Conservation (phyloP, 2,888 invertebrate species). For the Chorisops tibialis region DNA sequence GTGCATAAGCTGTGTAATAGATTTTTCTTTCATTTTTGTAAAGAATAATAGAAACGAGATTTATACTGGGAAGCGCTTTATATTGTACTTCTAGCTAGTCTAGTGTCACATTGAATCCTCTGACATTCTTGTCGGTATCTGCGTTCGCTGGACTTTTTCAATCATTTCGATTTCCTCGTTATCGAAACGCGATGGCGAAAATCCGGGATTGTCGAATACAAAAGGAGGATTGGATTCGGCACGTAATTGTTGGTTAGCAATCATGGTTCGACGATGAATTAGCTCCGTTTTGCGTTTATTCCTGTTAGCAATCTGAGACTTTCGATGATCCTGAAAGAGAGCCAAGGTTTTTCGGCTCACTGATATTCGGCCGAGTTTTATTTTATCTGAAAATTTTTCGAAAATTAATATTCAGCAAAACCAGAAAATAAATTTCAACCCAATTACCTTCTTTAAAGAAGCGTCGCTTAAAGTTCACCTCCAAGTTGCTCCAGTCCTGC, state of each 20-base stretch:
- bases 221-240: conserved; percentile 8
- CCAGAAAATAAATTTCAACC: neutral
- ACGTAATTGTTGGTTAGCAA: conserved; percentile 14
- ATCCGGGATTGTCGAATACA: conserved; percentile 17
- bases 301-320: conserved; percentile 43
- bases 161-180: conserved; percentile 19
- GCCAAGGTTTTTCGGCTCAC: conserved; percentile 47
- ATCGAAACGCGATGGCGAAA: conserved; percentile 15
- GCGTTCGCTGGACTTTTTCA: conserved; percentile 11
- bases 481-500: conserved; percentile 44
- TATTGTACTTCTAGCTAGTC: too few relatives aligned
- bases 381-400: conserved; percentile 37
- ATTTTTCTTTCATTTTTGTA: too few relatives aligned
- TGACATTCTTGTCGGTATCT: conserved; percentile 1
- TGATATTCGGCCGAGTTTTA: conserved; percentile 45
- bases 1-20: too few relatives aligned
- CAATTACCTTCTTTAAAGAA: conserved; percentile 44
- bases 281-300: conserved; percentile 37
- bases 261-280: conserved; percentile 16
- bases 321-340: conserved; percentile 41
- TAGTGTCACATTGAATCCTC: conserved; percentile 8
- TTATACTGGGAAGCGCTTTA: too few relatives aligned
- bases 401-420: neutral
- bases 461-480: conserved; percentile 47
- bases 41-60: too few relatives aligned